Conservation (phyloP, 2,888 invertebrate genomes). For the Maniola hyperantus region DNA sequence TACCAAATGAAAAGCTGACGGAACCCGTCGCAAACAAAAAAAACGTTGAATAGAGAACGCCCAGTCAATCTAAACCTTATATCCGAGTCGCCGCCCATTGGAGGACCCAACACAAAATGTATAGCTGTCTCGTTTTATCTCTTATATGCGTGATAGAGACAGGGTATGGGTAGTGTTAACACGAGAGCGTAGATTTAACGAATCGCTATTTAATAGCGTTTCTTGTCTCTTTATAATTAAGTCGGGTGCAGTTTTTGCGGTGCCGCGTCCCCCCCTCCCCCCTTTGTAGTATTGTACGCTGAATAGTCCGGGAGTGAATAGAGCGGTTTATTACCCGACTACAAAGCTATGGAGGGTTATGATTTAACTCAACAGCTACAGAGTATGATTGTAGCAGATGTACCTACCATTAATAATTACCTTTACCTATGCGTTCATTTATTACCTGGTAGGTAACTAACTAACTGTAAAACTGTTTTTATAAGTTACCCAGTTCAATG, state of each 20-base stretch:
- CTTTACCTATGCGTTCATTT: too few relatives aligned
- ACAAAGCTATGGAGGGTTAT: conserved; percentile 9
- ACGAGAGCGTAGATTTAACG: conserved; percentile 81
- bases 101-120: conserved; percentile 80
- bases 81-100: conserved; percentile 86
- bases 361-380: neutral
- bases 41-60: conserved; percentile 78
- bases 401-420: too few relatives aligned
- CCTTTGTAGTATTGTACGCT: conserved; percentile 63
- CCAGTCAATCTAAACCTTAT: conserved; percentile 82
- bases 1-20: conserved; percentile 74
- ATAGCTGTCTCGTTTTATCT: conserved; percentile 51
- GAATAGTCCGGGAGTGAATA: conserved; percentile 54
- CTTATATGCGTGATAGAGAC: conserved; percentile 51
- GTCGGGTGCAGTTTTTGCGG: conserved; percentile 82
- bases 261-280: conserved; percentile 48
- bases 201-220: conserved; percentile 82
- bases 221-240: conserved; percentile 83
- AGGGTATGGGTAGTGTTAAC: conserved; percentile 69
- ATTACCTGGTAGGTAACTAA: too few relatives aligned
- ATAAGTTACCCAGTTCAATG: too few relatives aligned
- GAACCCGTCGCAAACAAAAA: conserved; percentile 63
- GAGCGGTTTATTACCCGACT: conserved; percentile 51
- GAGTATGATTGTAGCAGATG: too few relatives aligned
- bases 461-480: too few relatives aligned